Base-by-base conservation (phyloP, 2,797 vertebrate species). In the Myotis vivesi region DNA sequence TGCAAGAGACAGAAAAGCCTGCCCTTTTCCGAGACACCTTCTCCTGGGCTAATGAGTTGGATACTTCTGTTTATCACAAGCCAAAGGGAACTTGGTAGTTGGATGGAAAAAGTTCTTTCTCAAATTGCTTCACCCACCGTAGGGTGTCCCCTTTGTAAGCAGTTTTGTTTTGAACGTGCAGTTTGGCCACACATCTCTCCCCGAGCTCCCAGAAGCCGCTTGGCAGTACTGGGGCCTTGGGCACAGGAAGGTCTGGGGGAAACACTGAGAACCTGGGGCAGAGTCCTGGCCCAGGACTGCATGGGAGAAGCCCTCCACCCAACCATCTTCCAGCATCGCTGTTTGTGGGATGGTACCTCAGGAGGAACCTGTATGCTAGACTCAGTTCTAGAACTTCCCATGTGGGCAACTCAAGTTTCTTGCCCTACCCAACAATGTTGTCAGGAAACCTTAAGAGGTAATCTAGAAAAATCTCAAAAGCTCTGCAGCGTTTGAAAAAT, bases 1-100 rank as follows among this genome's bases (percentile, higher is more conserved):
- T 85, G 91, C 80, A 92, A 95, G 73, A 96, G 86, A 62, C 36
- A 91, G 83, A 66, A 81, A 89, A 87, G 80, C 5, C 44, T 94
- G 87, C 64, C 86, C 28, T 30, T 51, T 94, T 96, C 66, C 89
- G 36, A 93, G 41, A 93, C 11, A 68, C 3, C 25, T 75, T 96
- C 75, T 89, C 55, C 81, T 30, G 23, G 38, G 23, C 59, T 87
- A 71, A 90, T 64, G 64, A 79, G 66, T 79, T 88, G 44, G 53
- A 84, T 89, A 87, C 86, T 84, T 87, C 51, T 84, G 46, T 85
- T 87, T 87, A 88, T 57, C 69, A 72, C 10, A 44, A 94, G 68
- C 69, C 59, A 69, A 83, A 96, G 51, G 69, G 59, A 82, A 90
- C 72, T 46, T 36, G 30, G 69, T 85, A 73, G 36, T 55, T 76